Percentiles rank a stretch among this genome's conserved stretches.
phyloP scores from a whole-genome alignment of 1,140 invertebrate species.

The Drosophila obscura region DNA sequence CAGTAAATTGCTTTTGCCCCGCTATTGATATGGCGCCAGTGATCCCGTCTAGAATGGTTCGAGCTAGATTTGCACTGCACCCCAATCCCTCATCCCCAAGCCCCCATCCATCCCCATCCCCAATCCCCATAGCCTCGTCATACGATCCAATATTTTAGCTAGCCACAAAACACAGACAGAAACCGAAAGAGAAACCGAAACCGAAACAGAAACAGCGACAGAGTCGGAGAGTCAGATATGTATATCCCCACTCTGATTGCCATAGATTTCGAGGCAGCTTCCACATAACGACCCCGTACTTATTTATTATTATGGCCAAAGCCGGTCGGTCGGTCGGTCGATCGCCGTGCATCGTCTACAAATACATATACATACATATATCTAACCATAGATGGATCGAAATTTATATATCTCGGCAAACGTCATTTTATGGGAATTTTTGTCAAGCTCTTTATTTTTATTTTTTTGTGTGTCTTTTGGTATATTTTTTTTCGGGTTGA shows the following conservation, averaged over 20 bases:
- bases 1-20: slow-evolving; percentile 27
- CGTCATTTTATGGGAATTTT: slow-evolving; percentile 29
- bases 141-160: slow-evolving; percentile 38
- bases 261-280: slow-evolving; percentile 35
- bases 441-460: neutral
- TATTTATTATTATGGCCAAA: slow-evolving; percentile 46
- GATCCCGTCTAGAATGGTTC: slow-evolving; percentile 36
- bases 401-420: slow-evolving; percentile 28
- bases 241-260: slow-evolving; percentile 39
- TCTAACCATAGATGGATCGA: slow-evolving; percentile 40
- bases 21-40: slow-evolving; percentile 53
- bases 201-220: neutral
- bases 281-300: slow-evolving; percentile 45
- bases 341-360: slow-evolving; percentile 7
- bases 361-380: slow-evolving; percentile 37
- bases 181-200: no score
- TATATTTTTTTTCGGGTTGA: neutral
- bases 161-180: slow-evolving; percentile 28
- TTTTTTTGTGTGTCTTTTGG: slow-evolving; percentile 7
- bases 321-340: slow-evolving; percentile 16
- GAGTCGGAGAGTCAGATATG: slow-evolving; percentile 14
- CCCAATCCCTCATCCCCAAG: slow-evolving; percentile 8
- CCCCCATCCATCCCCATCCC: neutral
- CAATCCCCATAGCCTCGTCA: slow-evolving; percentile 25
- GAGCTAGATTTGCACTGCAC: slow-evolving; percentile 42